These are phyloP conservation scores for Drosophila kikkawai DNA, from an alignment of 1,140 invertebrate genomes.

Conservation along the genomic window DNA sequence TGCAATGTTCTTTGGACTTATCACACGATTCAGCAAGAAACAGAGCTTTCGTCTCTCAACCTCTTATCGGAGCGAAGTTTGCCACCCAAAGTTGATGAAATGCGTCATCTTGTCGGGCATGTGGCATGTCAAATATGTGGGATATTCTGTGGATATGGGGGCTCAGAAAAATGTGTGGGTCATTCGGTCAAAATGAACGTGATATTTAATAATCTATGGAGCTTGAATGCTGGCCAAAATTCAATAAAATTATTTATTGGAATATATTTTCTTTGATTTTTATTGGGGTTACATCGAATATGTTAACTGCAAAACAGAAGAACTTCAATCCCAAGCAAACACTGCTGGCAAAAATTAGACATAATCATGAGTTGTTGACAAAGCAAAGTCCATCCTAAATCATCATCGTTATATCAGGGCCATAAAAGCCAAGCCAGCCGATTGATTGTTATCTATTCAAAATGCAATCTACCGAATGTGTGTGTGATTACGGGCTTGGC, in stretches of 20 bases:
- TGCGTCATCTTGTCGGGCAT: conserved; percentile 16
- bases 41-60: not conserved
- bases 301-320: not conserved
- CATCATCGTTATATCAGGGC: conserved; percentile 23
- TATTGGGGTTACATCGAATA: not conserved
- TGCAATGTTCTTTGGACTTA: conserved; percentile 57
- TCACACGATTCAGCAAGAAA: conserved; percentile 23
- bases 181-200: conserved; percentile 8
- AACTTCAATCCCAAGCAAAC: not conserved
- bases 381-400: conserved; percentile 44
- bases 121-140: not conserved
- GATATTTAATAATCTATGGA: conserved; percentile 3
- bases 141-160: not conserved
- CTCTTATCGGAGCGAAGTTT: conserved; percentile 25
- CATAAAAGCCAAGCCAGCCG: conserved; percentile 13
- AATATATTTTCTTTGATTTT: not conserved
- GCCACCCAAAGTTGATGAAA: conserved; percentile 2
- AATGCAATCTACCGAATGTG: not conserved
- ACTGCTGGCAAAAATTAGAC: conserved; percentile 5
- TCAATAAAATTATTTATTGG: conserved; percentile 11
- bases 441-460: conserved; percentile 39
- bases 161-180: conserved; percentile 1
- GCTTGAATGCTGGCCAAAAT: not conserved
- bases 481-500: conserved; percentile 12
- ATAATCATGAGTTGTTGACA: conserved; percentile 19